These are phyloP conservation scores for Onychorhynchus coronatus DNA, from an alignment of 2,113 vertebrate species.

Conservation along the genomic window DNA sequence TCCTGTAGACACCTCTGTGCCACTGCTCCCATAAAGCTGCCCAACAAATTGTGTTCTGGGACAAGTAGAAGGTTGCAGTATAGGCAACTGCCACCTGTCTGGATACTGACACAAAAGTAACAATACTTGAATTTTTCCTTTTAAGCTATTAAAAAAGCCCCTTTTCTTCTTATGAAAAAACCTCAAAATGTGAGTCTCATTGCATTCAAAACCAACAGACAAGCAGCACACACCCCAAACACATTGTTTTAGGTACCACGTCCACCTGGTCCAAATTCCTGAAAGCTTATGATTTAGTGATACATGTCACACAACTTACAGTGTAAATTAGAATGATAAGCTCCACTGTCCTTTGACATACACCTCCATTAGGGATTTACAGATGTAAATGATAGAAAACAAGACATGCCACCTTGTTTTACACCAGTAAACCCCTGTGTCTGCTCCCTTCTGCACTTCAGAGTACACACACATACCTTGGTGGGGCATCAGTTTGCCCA, in stretches of 20 bases:
- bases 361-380: not conserved
- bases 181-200: not conserved
- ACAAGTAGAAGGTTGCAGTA: not conserved
- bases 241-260: rapidly evolving
- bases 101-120: not conserved
- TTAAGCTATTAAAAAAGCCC: not conserved
- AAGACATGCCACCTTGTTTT: not conserved
- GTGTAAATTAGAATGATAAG: not conserved
- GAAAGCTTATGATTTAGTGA: not conserved
- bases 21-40: not conserved
- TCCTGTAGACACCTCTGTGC: not conserved
- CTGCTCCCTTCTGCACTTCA: not conserved
- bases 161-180: not conserved
- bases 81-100: not conserved
- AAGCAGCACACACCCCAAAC: not conserved
- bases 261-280: not conserved
- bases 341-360: not conserved
- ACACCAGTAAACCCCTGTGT: not conserved
- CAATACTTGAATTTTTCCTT: not conserved
- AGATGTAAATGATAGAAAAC: not conserved
- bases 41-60: not conserved
- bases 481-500: not conserved
- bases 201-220: not conserved
- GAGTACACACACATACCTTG: not conserved
- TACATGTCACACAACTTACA: not conserved